Conservation (phyloP, 2,113 vertebrate species). For the Microtus pennsylvanicus region DNA sequence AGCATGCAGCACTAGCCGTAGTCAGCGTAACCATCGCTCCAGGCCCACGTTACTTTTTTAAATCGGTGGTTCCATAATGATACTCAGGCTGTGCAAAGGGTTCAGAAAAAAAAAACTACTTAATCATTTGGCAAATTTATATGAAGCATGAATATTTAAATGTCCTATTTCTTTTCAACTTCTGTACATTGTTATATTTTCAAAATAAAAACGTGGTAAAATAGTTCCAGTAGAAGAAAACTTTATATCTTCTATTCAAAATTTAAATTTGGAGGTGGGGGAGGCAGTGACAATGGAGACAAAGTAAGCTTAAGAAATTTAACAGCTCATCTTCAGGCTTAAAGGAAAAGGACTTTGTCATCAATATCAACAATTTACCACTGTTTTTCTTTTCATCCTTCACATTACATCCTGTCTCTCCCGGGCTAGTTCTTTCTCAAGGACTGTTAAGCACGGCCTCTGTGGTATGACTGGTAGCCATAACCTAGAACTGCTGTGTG, state of each 20-base stretch:
- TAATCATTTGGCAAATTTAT: neutral
- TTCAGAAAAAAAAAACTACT: neutral
- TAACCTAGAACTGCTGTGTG: neutral
- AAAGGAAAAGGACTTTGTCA: neutral
- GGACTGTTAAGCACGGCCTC: neutral
- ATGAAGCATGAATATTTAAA: neutral
- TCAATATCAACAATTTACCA: neutral
- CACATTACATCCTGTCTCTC: neutral
- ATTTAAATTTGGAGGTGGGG: neutral
- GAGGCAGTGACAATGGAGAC: neutral
- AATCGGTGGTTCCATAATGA: neutral
- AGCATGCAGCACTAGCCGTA: neutral
- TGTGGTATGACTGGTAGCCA: neutral
- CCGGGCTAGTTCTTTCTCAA: constrained; percentile 16
- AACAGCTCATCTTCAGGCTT: neutral
- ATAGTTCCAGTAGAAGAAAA: constrained; percentile 41
- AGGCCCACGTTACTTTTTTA: neutral
- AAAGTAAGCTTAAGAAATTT: neutral
- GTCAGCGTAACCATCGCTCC: too few relatives aligned
- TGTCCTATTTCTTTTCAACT: constrained; percentile 12
- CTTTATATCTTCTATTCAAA: neutral
- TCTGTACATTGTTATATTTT: neutral
- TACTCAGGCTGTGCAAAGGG: neutral
- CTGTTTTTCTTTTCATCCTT: neutral
- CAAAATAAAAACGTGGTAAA: constrained; percentile 48